Conservation (phyloP, 2,797 vertebrate genomes). For the Premnoplex brunnescens region DNA sequence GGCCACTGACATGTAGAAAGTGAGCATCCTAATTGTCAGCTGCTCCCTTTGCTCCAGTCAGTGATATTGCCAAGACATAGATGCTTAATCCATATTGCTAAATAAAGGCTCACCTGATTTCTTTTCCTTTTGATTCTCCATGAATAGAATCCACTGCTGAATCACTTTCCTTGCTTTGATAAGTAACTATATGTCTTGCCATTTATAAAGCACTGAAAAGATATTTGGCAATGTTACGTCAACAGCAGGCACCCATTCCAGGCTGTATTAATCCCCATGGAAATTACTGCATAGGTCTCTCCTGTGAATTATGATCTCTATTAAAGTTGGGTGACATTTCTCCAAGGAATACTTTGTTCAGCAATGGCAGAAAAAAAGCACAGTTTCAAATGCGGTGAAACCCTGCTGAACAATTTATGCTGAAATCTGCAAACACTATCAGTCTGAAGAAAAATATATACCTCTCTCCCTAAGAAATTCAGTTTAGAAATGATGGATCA, state of each 20-base stretch:
- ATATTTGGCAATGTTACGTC: not conserved
- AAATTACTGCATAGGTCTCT: constrained; percentile 21
- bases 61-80: not conserved
- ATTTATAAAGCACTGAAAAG: not conserved
- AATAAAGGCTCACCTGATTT: not conserved
- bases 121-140: not conserved
- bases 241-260: constrained; percentile 1
- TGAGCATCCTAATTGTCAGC: not conserved
- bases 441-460: not conserved
- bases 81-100: not conserved
- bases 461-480: not conserved
- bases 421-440: not conserved
- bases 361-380: not conserved
- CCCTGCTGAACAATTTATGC: not conserved
- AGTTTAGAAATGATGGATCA: not conserved
- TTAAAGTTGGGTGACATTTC: constrained; percentile 45
- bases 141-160: not conserved
- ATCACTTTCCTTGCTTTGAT: not conserved
- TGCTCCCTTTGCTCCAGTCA: not conserved
- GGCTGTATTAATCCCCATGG: constrained; percentile 31
- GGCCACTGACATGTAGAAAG: not conserved
- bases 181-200: not conserved
- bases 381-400: not conserved
- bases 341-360: constrained; percentile 26
- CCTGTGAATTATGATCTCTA: constrained; percentile 11